Evolutionary conservation across 2,113 vertebrate species (phyloP), one percentile per base, ranked within the genome.

Genomic region (Plotosus lineatus): DNA sequence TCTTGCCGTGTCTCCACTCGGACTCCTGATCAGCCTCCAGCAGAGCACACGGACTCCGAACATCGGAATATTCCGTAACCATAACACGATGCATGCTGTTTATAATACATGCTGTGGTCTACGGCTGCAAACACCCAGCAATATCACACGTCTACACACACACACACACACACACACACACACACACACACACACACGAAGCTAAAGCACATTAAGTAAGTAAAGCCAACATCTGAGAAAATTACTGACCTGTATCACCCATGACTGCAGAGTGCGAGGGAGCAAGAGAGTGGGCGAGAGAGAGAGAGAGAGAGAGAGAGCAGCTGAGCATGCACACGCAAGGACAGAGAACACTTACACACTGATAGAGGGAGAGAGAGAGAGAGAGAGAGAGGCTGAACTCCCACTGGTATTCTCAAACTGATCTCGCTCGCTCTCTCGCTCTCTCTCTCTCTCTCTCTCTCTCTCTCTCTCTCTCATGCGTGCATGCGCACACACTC

Each of bases 191-290:
- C 51, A 71, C 68, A 78, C 75, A 61, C 75, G 83, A 21, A 61
- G 17, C 15, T 48, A 71, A 44, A 5, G 75, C 48, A 33, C 78
- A 48, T 72, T 17, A 50, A 33, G 77, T 65, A 80, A 74, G 36
- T 63, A 6, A 40, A 60, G 42, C 53, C 6, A 76, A 36, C 51
- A 63, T 58, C 68, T 73, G 55, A 75, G 83, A 61, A 78, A 15
- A 77, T 61, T 91, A 94, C 93, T 93, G 90, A 94, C 92, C 93
- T 94, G 93, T 87, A 88, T 87, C 85, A 91, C 92, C 92, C 92
- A 94, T 94, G 92, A 90, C 90, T 93, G 91, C 88, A 89, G 88
- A 90, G 89, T 86, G 89, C 92, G 88, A 92, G 88, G 91, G 88
- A 90, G 51, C 26, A 23, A 40, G 28, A 60, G 56, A 90, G 86